A percentile compares a stretch with the other conserved stretches of the same genome.
phyloP scores from a whole-genome alignment of 2,797 vertebrate genomes.

The Poeciliopsis presidionis region DNA sequence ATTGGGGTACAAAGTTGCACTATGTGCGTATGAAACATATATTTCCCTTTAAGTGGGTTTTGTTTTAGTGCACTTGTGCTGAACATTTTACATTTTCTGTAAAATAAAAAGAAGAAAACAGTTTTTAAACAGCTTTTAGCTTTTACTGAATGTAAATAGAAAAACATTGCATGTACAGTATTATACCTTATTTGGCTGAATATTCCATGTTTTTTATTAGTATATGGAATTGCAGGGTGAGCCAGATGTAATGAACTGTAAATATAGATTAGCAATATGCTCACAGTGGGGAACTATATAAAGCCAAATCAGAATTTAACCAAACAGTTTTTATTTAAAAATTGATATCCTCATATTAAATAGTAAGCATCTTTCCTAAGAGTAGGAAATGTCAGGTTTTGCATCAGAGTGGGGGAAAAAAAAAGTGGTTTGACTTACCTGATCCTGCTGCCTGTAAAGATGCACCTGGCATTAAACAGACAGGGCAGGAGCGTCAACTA shows the following conservation, averaged over 20 bases:
- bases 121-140: conserved; percentile 14
- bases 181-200: conserved; percentile 29
- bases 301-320: not conserved
- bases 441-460: conserved; percentile 83
- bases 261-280: conserved; percentile 18
- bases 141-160: conserved; percentile 19
- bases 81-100: not conserved
- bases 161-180: conserved; percentile 7
- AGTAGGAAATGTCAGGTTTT: conserved; percentile 68
- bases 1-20: no score
- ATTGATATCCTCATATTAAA: conserved; percentile 47
- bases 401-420: conserved; percentile 62
- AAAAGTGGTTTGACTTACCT: conserved; percentile 69
- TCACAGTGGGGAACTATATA: conserved; percentile 15
- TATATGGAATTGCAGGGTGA: conserved; percentile 1
- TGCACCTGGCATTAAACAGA: conserved; percentile 88
- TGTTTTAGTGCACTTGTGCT: not conserved
- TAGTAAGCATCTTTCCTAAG: conserved; percentile 49
- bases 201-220: conserved; percentile 17
- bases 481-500: conserved; percentile 81
- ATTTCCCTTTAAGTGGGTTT: not conserved
- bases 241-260: conserved; percentile 32
- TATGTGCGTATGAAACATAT: no score
- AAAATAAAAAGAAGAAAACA: conserved; percentile 11
- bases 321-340: not conserved